Conservation (phyloP, 2,888 invertebrate genomes). For the Erebia epiphron region DNA sequence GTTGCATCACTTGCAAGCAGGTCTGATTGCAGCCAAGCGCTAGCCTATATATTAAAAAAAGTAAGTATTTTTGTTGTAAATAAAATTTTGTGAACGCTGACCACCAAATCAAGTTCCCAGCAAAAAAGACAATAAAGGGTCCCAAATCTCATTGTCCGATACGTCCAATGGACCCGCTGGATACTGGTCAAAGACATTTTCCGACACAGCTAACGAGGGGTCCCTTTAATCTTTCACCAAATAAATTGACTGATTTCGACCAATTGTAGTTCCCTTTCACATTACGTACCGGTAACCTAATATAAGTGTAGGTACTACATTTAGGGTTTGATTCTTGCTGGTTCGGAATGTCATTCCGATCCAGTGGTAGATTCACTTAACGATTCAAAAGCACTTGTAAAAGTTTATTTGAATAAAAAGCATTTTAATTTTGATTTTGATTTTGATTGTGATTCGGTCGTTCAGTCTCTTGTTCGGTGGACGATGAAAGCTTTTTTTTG, state of each 20-base stretch:
- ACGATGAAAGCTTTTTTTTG: no score
- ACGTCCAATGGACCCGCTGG: constrained; percentile 3
- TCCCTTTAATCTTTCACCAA: constrained; percentile 25
- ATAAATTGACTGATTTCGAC: constrained; percentile 21
- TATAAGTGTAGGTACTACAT: not conserved
- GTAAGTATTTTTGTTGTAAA: not conserved
- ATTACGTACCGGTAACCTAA: constrained; percentile 11
- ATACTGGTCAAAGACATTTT: constrained; percentile 14
- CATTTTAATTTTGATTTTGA: no score
- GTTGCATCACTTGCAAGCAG: no score
- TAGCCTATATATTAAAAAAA: no score
- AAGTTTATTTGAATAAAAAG: no score
- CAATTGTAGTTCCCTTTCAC: constrained; percentile 8
- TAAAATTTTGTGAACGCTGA: not conserved
- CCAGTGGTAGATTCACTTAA: no score
- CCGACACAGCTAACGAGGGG: constrained; percentile 20
- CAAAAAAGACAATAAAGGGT: constrained; percentile 15
- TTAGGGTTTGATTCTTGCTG: not conserved
- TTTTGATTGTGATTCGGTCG: no score
- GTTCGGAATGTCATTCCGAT: no score
- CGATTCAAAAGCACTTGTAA: no score
- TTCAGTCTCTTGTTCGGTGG: no score
- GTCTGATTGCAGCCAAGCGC: no score
- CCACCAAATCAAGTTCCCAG: not conserved
- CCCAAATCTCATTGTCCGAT: constrained; percentile 16